Evolutionary conservation across 2,888 invertebrate species (phyloP).

Genomic region (Metacarcinus magister): DNA sequence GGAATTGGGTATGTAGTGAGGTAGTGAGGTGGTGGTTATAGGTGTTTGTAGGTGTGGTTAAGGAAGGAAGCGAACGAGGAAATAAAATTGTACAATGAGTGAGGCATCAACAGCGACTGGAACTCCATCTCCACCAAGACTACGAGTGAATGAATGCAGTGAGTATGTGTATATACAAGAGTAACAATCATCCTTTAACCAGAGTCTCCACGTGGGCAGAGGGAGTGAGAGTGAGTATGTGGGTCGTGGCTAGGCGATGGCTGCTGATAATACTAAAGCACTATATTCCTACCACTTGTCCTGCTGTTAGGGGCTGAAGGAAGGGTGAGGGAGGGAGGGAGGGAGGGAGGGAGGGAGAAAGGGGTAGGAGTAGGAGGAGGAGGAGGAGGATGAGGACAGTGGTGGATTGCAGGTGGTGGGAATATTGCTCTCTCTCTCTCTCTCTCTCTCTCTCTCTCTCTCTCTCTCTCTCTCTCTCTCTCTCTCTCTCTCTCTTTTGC

Average conservation of each 20-base stretch:
- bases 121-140: neutral
- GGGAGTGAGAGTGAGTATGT: neutral
- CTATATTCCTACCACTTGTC: slow-evolving; percentile 32
- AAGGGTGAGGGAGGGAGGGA: neutral
- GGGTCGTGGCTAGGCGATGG: neutral
- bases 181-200: no score
- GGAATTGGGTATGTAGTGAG: neutral
- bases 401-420: neutral
- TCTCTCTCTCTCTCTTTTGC: no score
- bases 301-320: neutral
- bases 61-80: neutral
- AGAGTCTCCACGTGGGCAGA: neutral
- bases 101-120: no score
- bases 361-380: no score
- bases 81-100: no score
- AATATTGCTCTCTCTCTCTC: neutral
- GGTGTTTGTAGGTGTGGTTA: neutral
- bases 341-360: neutral
- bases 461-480: no score
- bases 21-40: no score
- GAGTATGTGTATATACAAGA: no score
- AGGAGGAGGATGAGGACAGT: neutral
- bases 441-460: no score
- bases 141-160: neutral
- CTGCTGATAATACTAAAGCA: neutral